A percentile compares a stretch with the other conserved stretches of the same genome.
These are phyloP conservation scores for Platyura marginata DNA, from an alignment of 1,140 invertebrate genomes.

Conservation along the genomic window DNA sequence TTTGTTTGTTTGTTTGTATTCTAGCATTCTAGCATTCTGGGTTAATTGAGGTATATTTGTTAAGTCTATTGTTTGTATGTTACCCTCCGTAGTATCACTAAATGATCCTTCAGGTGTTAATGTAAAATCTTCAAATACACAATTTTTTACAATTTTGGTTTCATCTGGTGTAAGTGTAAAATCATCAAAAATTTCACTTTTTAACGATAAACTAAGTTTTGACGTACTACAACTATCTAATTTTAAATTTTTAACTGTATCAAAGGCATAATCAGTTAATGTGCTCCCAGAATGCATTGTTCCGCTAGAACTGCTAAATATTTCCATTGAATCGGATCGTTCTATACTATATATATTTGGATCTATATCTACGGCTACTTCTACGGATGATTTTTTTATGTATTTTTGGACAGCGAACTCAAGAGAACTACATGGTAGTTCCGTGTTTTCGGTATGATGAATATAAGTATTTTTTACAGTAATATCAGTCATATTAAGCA, in stretches of 20 bases:
- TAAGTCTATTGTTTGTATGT: background rate
- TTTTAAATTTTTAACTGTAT: conserved; percentile 5
- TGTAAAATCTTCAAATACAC: conserved; percentile 6
- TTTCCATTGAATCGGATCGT: conserved; percentile 4
- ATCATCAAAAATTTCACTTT: conserved; percentile 6
- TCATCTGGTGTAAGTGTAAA: conserved; percentile 4
- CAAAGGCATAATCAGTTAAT: conserved; percentile 5
- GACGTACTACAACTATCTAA: conserved; percentile 5
- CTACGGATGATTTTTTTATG: conserved; percentile 1
- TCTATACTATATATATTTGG: background rate
- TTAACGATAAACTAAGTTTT: conserved; percentile 5
- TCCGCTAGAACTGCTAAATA: conserved; percentile 5
- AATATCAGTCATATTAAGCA: background rate
- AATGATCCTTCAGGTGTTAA: conserved; percentile 4
- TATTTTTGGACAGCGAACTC: conserved; percentile 1
- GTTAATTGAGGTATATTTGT: background rate
- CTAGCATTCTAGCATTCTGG: background rate
- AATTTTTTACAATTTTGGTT: conserved; percentile 1
- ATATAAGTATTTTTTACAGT: background rate
- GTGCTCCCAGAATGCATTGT: conserved; percentile 3
- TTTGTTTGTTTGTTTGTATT: background rate
- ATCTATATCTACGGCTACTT: background rate
- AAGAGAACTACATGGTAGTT: background rate
- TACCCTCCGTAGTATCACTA: background rate
- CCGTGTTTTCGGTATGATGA: background rate